phyloP scores from a whole-genome alignment of 2,797 vertebrate genomes.

The Gallinago stenura region DNA sequence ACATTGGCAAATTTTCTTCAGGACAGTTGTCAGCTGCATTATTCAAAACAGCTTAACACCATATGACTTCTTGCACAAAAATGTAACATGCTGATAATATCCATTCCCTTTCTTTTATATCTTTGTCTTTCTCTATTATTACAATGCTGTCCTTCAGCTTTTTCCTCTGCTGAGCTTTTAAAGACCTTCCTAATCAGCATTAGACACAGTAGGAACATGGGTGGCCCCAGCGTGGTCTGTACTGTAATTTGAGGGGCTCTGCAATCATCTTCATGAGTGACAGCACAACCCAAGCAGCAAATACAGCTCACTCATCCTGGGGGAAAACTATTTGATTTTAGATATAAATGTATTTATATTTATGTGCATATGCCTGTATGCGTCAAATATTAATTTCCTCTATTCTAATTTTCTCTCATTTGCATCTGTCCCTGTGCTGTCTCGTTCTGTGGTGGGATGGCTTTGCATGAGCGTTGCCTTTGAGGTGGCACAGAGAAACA shows the following conservation, averaged over 20 bases:
- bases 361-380: constrained; percentile 56
- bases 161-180: constrained; percentile 64
- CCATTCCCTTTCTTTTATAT: background rate
- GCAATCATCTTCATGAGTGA: constrained; percentile 49
- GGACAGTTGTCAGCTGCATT: background rate
- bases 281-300: constrained; percentile 44
- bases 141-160: constrained; percentile 30
- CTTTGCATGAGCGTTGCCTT: background rate
- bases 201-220: constrained; percentile 12
- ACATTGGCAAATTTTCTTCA: background rate
- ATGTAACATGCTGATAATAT: background rate
- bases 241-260: constrained; percentile 42
- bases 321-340: constrained; percentile 66
- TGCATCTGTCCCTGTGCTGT: background rate
- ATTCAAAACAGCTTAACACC: constrained; percentile 8
- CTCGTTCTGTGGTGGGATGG: background rate
- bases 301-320: constrained; percentile 52
- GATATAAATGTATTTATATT: constrained; percentile 69
- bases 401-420: constrained; percentile 55
- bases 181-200: constrained; percentile 61
- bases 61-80: constrained; percentile 14
- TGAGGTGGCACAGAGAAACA: background rate
- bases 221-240: background rate
- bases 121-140: constrained; percentile 47
- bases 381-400: constrained; percentile 66